Evolutionary conservation across 2,113 vertebrate genomes (phyloP).

Genomic region (Neopipo cinnamomea): DNA sequence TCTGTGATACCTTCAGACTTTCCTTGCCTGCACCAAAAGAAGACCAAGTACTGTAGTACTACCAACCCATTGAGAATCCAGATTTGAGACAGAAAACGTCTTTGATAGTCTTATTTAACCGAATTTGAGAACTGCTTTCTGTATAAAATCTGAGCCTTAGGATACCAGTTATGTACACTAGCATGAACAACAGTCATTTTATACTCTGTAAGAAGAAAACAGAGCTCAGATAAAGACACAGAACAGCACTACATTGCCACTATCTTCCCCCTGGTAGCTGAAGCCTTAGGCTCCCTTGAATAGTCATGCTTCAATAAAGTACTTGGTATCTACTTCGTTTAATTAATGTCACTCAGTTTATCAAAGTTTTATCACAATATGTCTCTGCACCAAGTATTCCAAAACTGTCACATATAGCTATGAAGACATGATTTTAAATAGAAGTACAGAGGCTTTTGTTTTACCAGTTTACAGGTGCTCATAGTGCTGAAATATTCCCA

Average conservation of each 20-base stretch:
- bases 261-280: background rate
- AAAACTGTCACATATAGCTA: background rate
- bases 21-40: fast-evolving
- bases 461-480: background rate
- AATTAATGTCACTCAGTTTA: background rate
- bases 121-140: background rate
- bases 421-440: background rate
- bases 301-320: background rate
- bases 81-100: background rate
- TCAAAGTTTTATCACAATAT: background rate
- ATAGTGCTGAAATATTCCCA: background rate
- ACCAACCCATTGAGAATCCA: background rate
- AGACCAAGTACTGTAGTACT: background rate
- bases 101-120: background rate
- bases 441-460: background rate
- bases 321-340: background rate
- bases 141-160: background rate
- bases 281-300: background rate
- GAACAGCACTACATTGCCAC: background rate
- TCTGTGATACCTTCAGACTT: background rate
- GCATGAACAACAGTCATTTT: background rate
- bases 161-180: background rate
- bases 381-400: background rate
- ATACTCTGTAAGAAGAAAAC: background rate
- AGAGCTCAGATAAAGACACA: background rate